Base-by-base conservation (phyloP, 2,888 invertebrate genomes). In the Sinhomidia bicolor region DNA sequence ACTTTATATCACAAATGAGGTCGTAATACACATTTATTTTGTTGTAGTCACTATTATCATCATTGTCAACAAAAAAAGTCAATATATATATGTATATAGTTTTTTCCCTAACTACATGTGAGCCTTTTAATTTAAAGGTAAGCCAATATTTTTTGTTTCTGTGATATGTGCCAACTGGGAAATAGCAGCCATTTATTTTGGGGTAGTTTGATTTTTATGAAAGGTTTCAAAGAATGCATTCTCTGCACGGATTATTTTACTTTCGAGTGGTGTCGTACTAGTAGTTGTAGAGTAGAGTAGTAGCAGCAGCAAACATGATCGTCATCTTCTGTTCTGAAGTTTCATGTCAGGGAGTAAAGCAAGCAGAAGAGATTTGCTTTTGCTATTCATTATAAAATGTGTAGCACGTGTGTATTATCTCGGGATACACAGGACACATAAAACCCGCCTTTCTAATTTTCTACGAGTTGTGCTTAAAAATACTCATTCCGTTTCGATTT, bases 401-500 rank as follows among this genome's bases (percentile, higher is more conserved):
- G 57, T 20, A 17, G 26, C 20, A n/a, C 1, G 20, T 41, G 41
- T 41, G 36, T 68, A 7, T 60, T 23, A 20, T 23, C 23, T 23
- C 41, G 17, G 9, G 1, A 7, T 20, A 17, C 3, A 41, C 23
- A 47, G 23, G n/a, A 36, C 0, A 17, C 78, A 32, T 57, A 78
- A 78, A 78, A 78, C 36, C 36, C 9, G 20, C 20, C 26, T 51
- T 36, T 32, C 57, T 54, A 78, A 79, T 78, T 41, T 36, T 60
- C 12, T 1, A 4, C 14, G 23, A 71, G 20, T 71, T 26, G 32
- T 54, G 57, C 36, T 74, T 74, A 54, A 83, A 44, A 62, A 3
- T 26, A 26, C 44, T 74, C 71, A 74, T 83, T 71, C 74, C 74
- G 47, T 74, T 82, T 83, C 71, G 71, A 71, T 71, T 74, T 71